phyloP scores from a whole-genome alignment of 2,797 vertebrate species.

The Sparus aurata region DNA sequence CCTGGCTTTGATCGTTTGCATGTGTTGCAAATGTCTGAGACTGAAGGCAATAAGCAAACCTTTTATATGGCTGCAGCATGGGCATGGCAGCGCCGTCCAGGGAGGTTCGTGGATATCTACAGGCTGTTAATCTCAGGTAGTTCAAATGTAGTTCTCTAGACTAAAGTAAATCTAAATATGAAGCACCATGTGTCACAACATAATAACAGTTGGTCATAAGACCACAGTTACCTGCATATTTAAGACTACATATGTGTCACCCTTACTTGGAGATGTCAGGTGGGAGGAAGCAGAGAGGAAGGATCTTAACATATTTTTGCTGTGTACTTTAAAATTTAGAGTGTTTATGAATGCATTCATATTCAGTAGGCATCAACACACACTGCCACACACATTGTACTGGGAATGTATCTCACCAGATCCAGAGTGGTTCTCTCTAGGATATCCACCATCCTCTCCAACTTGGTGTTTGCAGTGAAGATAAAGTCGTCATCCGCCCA shows the following conservation, averaged over 20 bases:
- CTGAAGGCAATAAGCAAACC: no score
- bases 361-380: not conserved
- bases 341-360: not conserved
- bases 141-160: not conserved
- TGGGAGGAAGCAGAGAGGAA: no score
- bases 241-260: no score
- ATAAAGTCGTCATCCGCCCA: slow-evolving; percentile 97
- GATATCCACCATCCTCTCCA: slow-evolving; percentile 94
- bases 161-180: not conserved
- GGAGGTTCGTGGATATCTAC: not conserved
- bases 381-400: not conserved
- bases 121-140: not conserved
- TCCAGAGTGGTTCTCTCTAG: slow-evolving; percentile 92
- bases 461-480: slow-evolving; percentile 89
- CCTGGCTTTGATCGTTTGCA: no score
- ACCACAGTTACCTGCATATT: no score
- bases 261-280: no score
- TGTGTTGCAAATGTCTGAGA: no score
- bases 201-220: no score
- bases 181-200: not conserved
- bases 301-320: no score
- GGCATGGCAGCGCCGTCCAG: not conserved
- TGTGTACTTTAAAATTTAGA: no score
- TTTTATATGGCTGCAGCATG: not conserved
- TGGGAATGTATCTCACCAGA: slow-evolving; percentile 84